Evolutionary conservation across 2,797 vertebrate species (phyloP), one percentile per base, ranked within the genome.

Genomic region (Gambelia wislizenii): DNA sequence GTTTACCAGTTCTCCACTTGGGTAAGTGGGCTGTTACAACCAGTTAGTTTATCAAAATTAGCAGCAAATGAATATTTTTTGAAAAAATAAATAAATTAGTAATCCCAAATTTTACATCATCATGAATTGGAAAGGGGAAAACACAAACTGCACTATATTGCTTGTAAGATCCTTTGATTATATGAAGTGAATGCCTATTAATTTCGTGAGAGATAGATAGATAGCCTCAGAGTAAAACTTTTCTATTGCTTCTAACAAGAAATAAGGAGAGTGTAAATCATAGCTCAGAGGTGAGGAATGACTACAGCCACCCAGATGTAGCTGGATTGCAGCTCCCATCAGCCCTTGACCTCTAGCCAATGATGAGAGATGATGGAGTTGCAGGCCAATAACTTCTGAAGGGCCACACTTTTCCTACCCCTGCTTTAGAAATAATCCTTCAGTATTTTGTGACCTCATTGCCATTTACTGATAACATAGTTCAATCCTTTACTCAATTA

Each of bases 401-500:
- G n/a, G 16, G 69, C 7, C n/a, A 72, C n/a, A 72, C 25, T 4
- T 36, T 74, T 36, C 70, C 70, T 16, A 39, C 20, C 8, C 70
- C 70, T 74, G 14, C 42, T 39, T 14, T 74, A 22, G 36, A 76
- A 30, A 54, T 27, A 67, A 52, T 36, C 30, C n/a, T 83, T 85
- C 1, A 20, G 33, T 61, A 42, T 59, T 78, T 59, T 52, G 49
- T 77, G 47, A 91, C 77, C 70, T 82, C 83, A 49, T 56, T 85
- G 76, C 36, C 76, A 82, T 85, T 54, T 81, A 56, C 59, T 72
- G 52, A 87, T 85, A 82, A 81, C 30, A 59, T 56, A 90, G 69
- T 75, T 70, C 27, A 30, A 56, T 42, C 56, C 36, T 69, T 88
- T 47, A 72, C 36, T 91, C 86, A 88, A 59, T 88, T 82, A 88